These are phyloP conservation scores for Baccha elongata DNA, from an alignment of 2,888 invertebrate species.

Conservation along the genomic window DNA sequence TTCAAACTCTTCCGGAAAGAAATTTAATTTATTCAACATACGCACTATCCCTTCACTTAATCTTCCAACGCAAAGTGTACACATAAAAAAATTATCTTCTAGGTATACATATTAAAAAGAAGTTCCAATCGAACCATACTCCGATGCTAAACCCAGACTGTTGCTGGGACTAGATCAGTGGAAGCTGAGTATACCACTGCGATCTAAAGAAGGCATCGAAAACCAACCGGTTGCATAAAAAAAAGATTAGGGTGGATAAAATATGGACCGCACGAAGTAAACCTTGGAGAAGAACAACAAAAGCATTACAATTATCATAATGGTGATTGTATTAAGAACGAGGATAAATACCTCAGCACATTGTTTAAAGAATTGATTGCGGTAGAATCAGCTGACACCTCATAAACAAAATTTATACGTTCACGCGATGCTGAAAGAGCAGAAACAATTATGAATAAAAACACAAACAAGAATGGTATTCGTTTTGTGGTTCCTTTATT, in stretches of 20 bases:
- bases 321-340: not conserved
- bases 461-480: not conserved
- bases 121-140: not conserved
- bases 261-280: not conserved
- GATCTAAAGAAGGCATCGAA: not conserved
- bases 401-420: not conserved
- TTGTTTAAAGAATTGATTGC: not conserved
- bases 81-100: not conserved
- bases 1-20: not conserved
- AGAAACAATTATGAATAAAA: not conserved
- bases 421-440: not conserved
- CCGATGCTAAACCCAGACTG: not conserved
- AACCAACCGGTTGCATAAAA: not conserved
- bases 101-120: not conserved
- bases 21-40: not conserved
- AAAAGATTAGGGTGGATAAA: not conserved
- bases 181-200: conserved; percentile 4
- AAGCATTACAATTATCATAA: not conserved
- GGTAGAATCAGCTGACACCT: not conserved
- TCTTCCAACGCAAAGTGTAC: conserved; percentile 1
- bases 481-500: not conserved
- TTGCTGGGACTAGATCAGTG: not conserved
- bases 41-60: conserved; percentile 2
- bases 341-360: not conserved
- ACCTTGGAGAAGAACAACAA: not conserved